Evolutionary conservation across 2,113 vertebrate genomes (phyloP), one percentile per base, ranked within the genome.

Genomic region (Typhlomys cinereus): DNA sequence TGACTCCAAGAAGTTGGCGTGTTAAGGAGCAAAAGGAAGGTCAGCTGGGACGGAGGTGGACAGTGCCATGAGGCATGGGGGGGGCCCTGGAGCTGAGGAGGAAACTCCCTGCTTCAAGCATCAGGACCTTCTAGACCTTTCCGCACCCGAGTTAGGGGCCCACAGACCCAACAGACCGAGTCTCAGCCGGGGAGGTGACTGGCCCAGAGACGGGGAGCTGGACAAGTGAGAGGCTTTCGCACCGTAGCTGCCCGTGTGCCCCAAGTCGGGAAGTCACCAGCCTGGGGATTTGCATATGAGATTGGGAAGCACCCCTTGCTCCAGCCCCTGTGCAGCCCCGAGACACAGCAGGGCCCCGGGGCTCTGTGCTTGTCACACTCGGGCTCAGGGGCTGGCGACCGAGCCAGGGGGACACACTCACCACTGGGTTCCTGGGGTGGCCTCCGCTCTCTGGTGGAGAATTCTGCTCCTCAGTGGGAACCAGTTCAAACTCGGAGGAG

Each of bases 401-500:
- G 78, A 90, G 44, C 83, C 36, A 13, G 46, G 88, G 74, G 27
- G 46, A 66, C 27, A 64, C 5, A 96, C 96, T 97, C 85, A 97
- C 96, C 94, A 69, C 29, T 0, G 10, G 5, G n/a, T 21, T 82
- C 50, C 64, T 89, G 85, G 74, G 3, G 7, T 25, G 48, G 88
- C 90, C 4, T 9, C 92, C 0, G n/a, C 98, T 98, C 36, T 97
- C 96, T 66, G 96, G 95, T 11, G 97, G 94, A 76, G 97, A 97
- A 36, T 94, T 97, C 64, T 97, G 98, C 0, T 97, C 98, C 54
- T 99, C 98, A 0, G 98, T 64, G 50, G 98, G 95, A 17, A 99
- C 98, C 0, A 99, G 96, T 94, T 99, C 99, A 44, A 99, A 99
- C 95, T 99, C 99, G 0, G 98, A 98, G 14, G 98, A 99, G 36